Base-by-base conservation (phyloP, 2,888 invertebrate genomes). In the Thereva unica region DNA sequence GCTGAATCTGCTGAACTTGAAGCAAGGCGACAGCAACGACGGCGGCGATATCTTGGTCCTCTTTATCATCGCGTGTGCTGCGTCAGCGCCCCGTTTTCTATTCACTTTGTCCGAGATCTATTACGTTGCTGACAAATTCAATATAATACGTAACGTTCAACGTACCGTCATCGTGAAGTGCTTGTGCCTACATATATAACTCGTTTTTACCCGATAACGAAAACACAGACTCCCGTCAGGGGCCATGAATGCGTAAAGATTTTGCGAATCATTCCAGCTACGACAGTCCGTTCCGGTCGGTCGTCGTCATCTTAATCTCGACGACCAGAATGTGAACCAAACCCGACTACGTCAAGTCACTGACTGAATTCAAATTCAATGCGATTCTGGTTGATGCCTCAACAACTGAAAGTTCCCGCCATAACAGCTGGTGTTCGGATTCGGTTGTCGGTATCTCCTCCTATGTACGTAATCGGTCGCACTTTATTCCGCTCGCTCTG, bases 351-450 rank as follows among this genome's bases (percentile, higher is more conserved):
- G 47, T 34, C 40, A 45, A 59, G 12, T 59, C 47, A n/a, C 57
- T 35, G 38, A 59, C 57, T 59, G 47, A 59, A 47, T 10, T 47
- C 12, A 56, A 47, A n/a, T 47, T n/a, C n/a, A 47, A 59, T 59
- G 47, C 23, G 23, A 23, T 23, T 23, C 37, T 59, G 34, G 50
- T 8, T 50, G 12, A 47, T 10, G n/a, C 10, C 5, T 10, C n/a
- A 47, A n/a, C 47, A n/a, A 47, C 47, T 5, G 8, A n/a, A n/a
- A 47, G 47, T 12, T 47, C 47, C 10, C 47, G 47, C 47, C 47
- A 47, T 10, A 5, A 9, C n/a, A n/a, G 42, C n/a, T 42, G 42
- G 8, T 42, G n/a, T n/a, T 42, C 7, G 2, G n/a, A 3, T n/a
- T n/a, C n/a, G n/a, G n/a, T n/a, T n/a, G n/a, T 23, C 23, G 23